These are phyloP conservation scores for Apeira syringaria DNA, from an alignment of 2,888 invertebrate species.

Conservation along the genomic window DNA sequence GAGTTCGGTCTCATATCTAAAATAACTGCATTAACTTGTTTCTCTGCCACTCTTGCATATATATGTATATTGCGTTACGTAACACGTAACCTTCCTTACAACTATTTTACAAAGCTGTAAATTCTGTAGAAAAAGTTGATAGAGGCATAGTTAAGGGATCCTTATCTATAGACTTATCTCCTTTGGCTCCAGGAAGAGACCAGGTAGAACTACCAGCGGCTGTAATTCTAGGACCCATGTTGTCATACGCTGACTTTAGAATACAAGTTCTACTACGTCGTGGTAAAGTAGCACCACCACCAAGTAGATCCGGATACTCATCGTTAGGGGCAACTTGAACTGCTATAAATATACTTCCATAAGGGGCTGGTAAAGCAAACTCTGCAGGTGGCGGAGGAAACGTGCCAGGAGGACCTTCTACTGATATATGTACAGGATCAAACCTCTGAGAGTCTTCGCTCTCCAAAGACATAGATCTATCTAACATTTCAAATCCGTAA, in stretches of 20 bases:
- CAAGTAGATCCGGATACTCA: slow-evolving; percentile 92
- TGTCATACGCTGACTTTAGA: slow-evolving; percentile 90
- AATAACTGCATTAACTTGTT: too few relatives aligned
- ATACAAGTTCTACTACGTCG: slow-evolving; percentile 77
- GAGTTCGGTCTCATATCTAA: too few relatives aligned
- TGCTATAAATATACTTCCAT: slow-evolving; percentile 93
- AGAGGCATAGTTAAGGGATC: slow-evolving; percentile 52
- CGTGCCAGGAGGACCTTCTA: slow-evolving; percentile 75
- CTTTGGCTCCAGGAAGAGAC: slow-evolving; percentile 87
- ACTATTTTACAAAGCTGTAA: slow-evolving; percentile 70
- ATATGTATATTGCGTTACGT: too few relatives aligned
- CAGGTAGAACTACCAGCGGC: slow-evolving; percentile 94
- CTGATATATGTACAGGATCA: slow-evolving; percentile 85
- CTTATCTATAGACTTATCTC: slow-evolving; percentile 48
- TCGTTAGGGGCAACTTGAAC: slow-evolving; percentile 89
- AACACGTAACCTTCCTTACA: too few relatives aligned
- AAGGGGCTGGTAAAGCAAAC: slow-evolving; percentile 75
- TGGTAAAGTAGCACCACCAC: slow-evolving; percentile 71
- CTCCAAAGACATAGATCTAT: slow-evolving; percentile 72
- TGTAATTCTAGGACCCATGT: slow-evolving; percentile 95
- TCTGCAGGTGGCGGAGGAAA: slow-evolving; percentile 77
- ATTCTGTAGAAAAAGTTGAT: slow-evolving; percentile 76
- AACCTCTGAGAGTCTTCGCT: slow-evolving; percentile 78
- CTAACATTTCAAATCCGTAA: slow-evolving; percentile 80
- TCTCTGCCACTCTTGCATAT: too few relatives aligned